Conservation (phyloP, 1,140 invertebrate genomes). For the Drosophila simulans region DNA sequence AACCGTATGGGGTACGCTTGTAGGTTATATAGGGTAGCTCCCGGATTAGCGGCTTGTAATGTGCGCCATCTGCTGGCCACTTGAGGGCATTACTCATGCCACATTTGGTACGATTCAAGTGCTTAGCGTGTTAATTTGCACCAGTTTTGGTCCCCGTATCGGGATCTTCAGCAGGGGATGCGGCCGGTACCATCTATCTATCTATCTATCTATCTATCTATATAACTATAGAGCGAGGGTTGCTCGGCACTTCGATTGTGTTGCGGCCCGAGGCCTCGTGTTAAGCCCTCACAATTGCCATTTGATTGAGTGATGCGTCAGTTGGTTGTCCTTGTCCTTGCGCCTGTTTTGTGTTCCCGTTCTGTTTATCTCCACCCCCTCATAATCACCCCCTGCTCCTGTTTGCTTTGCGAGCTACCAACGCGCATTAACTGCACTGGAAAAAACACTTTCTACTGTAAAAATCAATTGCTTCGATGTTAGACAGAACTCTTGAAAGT, state of each 20-base stretch:
- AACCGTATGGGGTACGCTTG: slow-evolving; percentile 3
- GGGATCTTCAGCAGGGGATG: slow-evolving; percentile 33
- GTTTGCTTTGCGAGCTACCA: slow-evolving; percentile 26
- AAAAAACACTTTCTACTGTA: not conserved
- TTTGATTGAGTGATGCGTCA: slow-evolving; percentile 82
- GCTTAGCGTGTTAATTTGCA: slow-evolving; percentile 82
- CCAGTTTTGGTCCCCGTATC: slow-evolving; percentile 12
- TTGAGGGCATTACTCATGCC: slow-evolving; percentile 81
- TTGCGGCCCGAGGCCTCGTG: slow-evolving; percentile 40
- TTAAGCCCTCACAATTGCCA: slow-evolving; percentile 80
- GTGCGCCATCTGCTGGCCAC: slow-evolving; percentile 74
- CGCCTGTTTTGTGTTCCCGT: slow-evolving; percentile 7
- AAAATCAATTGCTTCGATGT: not conserved
- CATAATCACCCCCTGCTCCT: slow-evolving; percentile 27
- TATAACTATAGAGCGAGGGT: slow-evolving; percentile 36
- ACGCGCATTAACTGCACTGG: slow-evolving; percentile 51
- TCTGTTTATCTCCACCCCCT: slow-evolving; percentile 28
- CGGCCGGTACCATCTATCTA: slow-evolving; percentile 15
- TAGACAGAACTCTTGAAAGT: too few relatives aligned
- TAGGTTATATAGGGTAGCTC: not conserved
- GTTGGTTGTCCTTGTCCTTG: slow-evolving; percentile 46
- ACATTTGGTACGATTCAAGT: slow-evolving; percentile 80
- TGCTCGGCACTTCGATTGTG: slow-evolving; percentile 15
- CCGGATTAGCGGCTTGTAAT: slow-evolving; percentile 75
- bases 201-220: not conserved